Base-by-base conservation (phyloP, 2,888 invertebrate species). In the Frankliniella fusca region DNA sequence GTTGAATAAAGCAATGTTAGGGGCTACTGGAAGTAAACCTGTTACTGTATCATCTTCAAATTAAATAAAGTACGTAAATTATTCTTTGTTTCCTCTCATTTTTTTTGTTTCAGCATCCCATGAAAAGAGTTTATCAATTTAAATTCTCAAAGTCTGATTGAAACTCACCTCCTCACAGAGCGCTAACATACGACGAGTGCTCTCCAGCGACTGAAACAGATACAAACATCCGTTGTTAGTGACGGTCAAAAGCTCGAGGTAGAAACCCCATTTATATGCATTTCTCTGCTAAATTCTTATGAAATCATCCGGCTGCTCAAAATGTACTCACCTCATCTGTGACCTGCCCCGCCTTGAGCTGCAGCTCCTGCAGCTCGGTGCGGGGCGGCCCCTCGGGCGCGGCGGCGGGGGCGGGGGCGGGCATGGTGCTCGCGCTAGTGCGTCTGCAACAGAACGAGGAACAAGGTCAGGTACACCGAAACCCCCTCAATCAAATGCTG, bases 151-250 rank as follows among this genome's bases (percentile, higher is more conserved):
- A 27, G 27, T 27, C 54, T 15, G 82, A 83, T 70, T 81, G 81
- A 85, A 86, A 90, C 93, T 93, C 91, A 95, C 95, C 94, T 97
- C 97, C 90, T 97, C 97, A 89, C 96, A 96, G 90, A 96, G 92
- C 86, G 93, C 92, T 91, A 96, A 92, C 97, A 97, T 97, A 86
- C 96, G 95, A 87, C 97, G 91, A 85, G 96, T 97, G 87, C 95
- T 95, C 89, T 96, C 96, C 92, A 97, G 89, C 81, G 97, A 96
- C 96, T 95, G 92, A 88, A 94, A 94, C 87, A 88, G 84, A 86
- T 85, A 86, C 85, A 84, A 81, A 83, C 79, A 80, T 48, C 70
- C 54, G 48, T 61, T 61, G 81, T 28, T 80, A 80, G 48, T 80
- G 80, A 27, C 3, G 9, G 1, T 38, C 28, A 15, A 27, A 80